Evolutionary conservation across 1,140 invertebrate genomes (phyloP).

Genomic region (Phortica variegata): DNA sequence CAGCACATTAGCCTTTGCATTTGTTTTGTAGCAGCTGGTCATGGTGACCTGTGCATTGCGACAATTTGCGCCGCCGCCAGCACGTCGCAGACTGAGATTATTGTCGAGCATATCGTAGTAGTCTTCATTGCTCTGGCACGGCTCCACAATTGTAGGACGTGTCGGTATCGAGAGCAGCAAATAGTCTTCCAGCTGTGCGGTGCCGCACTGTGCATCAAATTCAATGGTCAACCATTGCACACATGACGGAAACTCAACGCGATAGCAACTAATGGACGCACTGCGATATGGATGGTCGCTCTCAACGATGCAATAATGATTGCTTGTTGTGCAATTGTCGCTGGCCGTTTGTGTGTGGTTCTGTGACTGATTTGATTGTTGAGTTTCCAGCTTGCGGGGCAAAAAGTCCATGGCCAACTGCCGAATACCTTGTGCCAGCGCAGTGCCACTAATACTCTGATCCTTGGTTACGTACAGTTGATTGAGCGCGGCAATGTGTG

Average conservation of each 20-base stretch:
- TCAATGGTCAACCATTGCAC: constrained; percentile 92
- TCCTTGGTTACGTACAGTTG: constrained; percentile 61
- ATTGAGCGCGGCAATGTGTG: constrained; percentile 85
- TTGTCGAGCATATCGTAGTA: constrained; percentile 47
- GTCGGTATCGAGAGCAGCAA: constrained; percentile 83
- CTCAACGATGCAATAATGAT: constrained; percentile 90
- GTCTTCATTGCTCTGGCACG: constrained; percentile 28
- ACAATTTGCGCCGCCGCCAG: not conserved
- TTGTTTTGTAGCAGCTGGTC: constrained; percentile 33
- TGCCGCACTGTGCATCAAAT: constrained; percentile 90
- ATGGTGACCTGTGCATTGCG: constrained; percentile 37
- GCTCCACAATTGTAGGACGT: constrained; percentile 18
- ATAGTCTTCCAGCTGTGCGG: constrained; percentile 90
- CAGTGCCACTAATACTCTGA: constrained; percentile 18
- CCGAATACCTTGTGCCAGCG: constrained; percentile 3
- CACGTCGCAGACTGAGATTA: constrained; percentile 19
- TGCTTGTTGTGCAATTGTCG: constrained; percentile 65
- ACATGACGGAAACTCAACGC: constrained; percentile 82
- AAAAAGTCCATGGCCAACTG: no score
- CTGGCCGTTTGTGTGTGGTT: constrained; percentile 15
- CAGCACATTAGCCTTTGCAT: constrained; percentile 8
- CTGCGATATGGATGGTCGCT: constrained; percentile 97
- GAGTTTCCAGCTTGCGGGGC: not conserved
- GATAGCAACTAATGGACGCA: constrained; percentile 83
- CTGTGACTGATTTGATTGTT: not conserved